Percentiles rank a stretch among this genome's conserved stretches.
Conservation (phyloP, 2,888 invertebrate species). For the Hydropsyche betteni region DNA sequence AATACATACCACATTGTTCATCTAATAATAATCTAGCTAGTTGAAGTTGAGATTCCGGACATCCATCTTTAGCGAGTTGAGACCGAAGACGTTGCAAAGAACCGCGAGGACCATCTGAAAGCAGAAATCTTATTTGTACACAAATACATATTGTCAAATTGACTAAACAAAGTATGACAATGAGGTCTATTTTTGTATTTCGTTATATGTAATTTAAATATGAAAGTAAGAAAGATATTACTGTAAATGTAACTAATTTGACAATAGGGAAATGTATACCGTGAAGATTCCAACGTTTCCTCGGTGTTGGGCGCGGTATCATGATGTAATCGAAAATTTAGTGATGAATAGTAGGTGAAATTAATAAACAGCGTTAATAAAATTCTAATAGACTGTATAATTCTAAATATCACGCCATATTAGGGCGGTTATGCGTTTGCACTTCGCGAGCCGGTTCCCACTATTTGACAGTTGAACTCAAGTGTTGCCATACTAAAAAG, state of each 20-base stretch:
- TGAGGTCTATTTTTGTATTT: too few relatives aligned
- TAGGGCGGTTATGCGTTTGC: neutral
- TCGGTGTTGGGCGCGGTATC: constrained; percentile 67
- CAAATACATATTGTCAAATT: constrained; percentile 6
- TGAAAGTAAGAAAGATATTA: too few relatives aligned
- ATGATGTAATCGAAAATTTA: neutral
- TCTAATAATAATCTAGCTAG: constrained; percentile 85
- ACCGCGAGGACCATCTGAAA: constrained; percentile 71
- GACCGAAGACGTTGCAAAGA: constrained; percentile 71
- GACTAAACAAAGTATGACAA: neutral
- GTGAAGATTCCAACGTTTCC: constrained; percentile 81
- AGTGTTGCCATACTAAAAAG: too few relatives aligned
- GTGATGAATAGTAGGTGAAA: too few relatives aligned
- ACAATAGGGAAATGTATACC: constrained; percentile 59
- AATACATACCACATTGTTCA: constrained; percentile 74
- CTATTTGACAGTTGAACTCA: too few relatives aligned
- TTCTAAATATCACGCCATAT: neutral
- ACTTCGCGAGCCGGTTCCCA: neutral
- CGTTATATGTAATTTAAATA: too few relatives aligned
- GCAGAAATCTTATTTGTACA: neutral
- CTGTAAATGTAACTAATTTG: too few relatives aligned
- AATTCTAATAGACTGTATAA: constrained; percentile 56
- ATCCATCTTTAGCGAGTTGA: constrained; percentile 87
- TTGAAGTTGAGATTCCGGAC: constrained; percentile 88
- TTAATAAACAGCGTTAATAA: too few relatives aligned